These are phyloP conservation scores for Drosophila mettleri DNA, from an alignment of 2,888 invertebrate genomes.

Conservation along the genomic window DNA sequence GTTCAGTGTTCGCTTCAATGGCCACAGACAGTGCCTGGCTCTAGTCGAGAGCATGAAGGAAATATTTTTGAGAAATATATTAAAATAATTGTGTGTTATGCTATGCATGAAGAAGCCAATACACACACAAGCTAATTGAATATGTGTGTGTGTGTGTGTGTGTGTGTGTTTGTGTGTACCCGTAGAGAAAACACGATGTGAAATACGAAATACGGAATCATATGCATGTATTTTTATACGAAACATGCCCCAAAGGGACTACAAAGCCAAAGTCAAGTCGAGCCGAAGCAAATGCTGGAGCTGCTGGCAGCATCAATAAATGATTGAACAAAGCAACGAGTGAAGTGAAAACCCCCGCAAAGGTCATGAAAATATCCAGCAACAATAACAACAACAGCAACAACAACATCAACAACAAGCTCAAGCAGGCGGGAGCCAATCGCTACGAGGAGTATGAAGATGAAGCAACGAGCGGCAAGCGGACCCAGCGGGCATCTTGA, in stretches of 20 bases:
- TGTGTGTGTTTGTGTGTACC: constrained; percentile 27
- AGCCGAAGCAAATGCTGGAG: constrained; percentile 33
- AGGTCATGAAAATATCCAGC: constrained; percentile 72
- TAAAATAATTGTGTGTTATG: constrained; percentile 61
- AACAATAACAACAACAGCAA: constrained; percentile 15
- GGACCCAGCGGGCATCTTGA: constrained; percentile 69
- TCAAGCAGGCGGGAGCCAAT: constrained; percentile 29
- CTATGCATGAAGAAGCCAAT: constrained; percentile 50
- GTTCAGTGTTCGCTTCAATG: constrained; percentile 43
- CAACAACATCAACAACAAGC: constrained; percentile 20
- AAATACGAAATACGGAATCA: constrained; percentile 51
- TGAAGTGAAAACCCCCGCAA: constrained; percentile 75
- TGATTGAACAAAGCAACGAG: constrained; percentile 75
- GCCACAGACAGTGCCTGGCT: constrained; percentile 24
- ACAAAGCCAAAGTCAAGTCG: constrained; percentile 56
- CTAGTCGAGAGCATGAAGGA: constrained; percentile 16
- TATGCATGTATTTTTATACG: constrained; percentile 63
- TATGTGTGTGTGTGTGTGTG: constrained; percentile 14
- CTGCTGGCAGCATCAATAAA: constrained; percentile 67
- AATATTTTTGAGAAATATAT: constrained; percentile 46
- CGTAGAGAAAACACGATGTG: constrained; percentile 46
- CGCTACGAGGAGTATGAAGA: constrained; percentile 2
- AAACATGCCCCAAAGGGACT: constrained; percentile 72
- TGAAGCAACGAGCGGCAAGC: constrained; percentile 26
- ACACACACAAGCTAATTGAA: constrained; percentile 63